Percentiles rank a stretch among this genome's conserved stretches.
phyloP scores from a whole-genome alignment of 2,888 invertebrate species.

The Heliconius hortense region DNA sequence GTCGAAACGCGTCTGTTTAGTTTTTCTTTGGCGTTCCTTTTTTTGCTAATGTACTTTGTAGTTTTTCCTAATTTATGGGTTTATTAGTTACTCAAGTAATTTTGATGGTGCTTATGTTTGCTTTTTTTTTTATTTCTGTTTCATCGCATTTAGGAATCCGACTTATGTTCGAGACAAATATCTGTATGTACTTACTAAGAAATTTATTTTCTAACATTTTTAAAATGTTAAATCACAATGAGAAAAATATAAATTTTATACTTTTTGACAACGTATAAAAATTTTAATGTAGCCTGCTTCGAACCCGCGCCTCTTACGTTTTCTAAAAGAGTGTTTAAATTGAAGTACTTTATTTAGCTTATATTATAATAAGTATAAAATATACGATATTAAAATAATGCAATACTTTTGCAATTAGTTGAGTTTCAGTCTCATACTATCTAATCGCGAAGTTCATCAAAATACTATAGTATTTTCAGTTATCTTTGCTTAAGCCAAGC shows the following conservation, averaged over 20 bases:
- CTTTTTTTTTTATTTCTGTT: too few relatives aligned
- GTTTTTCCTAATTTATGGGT: conserved; percentile 35
- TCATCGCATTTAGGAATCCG: too few relatives aligned
- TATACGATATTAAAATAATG: background rate
- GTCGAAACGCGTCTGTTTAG: conserved; percentile 58
- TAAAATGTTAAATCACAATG: too few relatives aligned
- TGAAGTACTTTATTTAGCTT: background rate
- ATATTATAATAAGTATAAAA: background rate
- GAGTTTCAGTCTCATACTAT: background rate
- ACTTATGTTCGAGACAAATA: too few relatives aligned
- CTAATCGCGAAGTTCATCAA: background rate
- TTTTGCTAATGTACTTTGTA: conserved; percentile 41
- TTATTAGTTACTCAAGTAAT: conserved; percentile 11
- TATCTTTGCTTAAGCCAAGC: background rate
- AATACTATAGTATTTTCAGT: background rate
- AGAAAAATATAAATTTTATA: too few relatives aligned
- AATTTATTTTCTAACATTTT: too few relatives aligned
- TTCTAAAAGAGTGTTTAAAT: too few relatives aligned
- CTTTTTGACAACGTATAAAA: too few relatives aligned
- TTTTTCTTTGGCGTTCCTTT: conserved; percentile 45
- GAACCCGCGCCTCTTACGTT: background rate
- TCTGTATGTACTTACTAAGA: too few relatives aligned
- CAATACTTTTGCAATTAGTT: background rate
- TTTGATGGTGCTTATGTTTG: background rate
- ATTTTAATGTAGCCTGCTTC: background rate